phyloP scores from a whole-genome alignment of 2,888 invertebrate genomes.

The Ormyrus labotus region DNA sequence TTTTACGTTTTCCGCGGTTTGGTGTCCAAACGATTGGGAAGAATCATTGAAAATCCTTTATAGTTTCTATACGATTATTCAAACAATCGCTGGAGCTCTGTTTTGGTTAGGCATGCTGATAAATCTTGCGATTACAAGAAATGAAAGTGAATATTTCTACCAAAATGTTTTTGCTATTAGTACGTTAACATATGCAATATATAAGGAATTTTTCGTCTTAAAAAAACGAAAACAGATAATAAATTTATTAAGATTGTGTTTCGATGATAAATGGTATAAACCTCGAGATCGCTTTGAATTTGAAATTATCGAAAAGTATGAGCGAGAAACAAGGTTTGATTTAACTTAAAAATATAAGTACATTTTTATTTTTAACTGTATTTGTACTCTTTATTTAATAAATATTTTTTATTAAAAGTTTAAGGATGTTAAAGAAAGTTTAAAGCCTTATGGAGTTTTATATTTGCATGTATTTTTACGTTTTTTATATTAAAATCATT shows the following conservation, averaged over 20 bases:
- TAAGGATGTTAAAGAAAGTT: no score
- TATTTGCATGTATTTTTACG: no score
- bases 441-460: no score
- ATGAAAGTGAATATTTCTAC: slow-evolving; percentile 31
- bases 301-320: slow-evolving; percentile 20
- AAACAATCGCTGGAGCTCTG: slow-evolving; percentile 21
- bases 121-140: slow-evolving; percentile 5
- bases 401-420: no score
- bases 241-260: slow-evolving; percentile 16
- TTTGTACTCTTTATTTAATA: no score
- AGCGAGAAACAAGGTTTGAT: slow-evolving; percentile 44
- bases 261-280: slow-evolving; percentile 41
- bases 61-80: slow-evolving; percentile 6
- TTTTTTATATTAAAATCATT: no score
- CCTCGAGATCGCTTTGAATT: slow-evolving; percentile 31
- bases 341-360: not conserved
- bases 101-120: slow-evolving; percentile 45
- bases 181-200: slow-evolving; percentile 22
- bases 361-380: not conserved
- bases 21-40: slow-evolving; percentile 48
- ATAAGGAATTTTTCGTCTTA: slow-evolving; percentile 41
- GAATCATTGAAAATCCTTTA: slow-evolving; percentile 23
- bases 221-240: slow-evolving; percentile 24
- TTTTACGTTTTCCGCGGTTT: slow-evolving; percentile 36
- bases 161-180: slow-evolving; percentile 46